Conservation (phyloP, 2,797 vertebrate genomes). For the Eupleurogrammus muticus region DNA sequence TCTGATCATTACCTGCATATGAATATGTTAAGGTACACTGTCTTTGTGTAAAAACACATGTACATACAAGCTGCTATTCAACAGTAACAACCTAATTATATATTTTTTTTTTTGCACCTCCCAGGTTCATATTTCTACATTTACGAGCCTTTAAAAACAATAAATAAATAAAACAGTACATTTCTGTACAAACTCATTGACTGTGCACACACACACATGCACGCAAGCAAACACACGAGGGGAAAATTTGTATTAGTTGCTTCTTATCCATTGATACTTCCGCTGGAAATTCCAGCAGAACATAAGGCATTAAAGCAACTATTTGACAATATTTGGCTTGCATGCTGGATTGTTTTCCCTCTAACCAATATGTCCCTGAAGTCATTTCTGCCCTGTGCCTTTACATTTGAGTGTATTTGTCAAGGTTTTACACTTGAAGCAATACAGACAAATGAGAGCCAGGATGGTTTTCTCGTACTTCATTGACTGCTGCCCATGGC, state of each 20-base stretch:
- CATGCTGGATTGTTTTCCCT: slow-evolving; percentile 17
- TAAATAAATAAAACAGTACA: too few relatives aligned
- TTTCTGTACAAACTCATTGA: slow-evolving; percentile 31
- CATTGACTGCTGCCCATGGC: slow-evolving; percentile 49
- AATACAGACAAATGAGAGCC: slow-evolving; percentile 53
- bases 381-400: slow-evolving; percentile 27
- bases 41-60: not conserved
- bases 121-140: slow-evolving; percentile 33
- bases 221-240: too few relatives aligned
- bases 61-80: slow-evolving; percentile 7
- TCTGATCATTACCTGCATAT: slow-evolving; percentile 15
- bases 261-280: slow-evolving; percentile 15
- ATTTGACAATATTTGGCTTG: slow-evolving; percentile 31
- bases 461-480: slow-evolving; percentile 38
- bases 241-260: slow-evolving; percentile 22
- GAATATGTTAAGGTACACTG: not conserved
- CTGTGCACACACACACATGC: not conserved
- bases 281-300: slow-evolving; percentile 17
- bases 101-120: slow-evolving; percentile 45
- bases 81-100: slow-evolving; percentile 46
- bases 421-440: slow-evolving; percentile 46
- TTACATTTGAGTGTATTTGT: slow-evolving; percentile 29
- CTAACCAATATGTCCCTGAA: slow-evolving; percentile 16
- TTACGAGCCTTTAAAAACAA: slow-evolving; percentile 31
- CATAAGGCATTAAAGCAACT: slow-evolving; percentile 22